phyloP scores from a whole-genome alignment of 2,113 vertebrate genomes.

The Lampris incognitus region DNA sequence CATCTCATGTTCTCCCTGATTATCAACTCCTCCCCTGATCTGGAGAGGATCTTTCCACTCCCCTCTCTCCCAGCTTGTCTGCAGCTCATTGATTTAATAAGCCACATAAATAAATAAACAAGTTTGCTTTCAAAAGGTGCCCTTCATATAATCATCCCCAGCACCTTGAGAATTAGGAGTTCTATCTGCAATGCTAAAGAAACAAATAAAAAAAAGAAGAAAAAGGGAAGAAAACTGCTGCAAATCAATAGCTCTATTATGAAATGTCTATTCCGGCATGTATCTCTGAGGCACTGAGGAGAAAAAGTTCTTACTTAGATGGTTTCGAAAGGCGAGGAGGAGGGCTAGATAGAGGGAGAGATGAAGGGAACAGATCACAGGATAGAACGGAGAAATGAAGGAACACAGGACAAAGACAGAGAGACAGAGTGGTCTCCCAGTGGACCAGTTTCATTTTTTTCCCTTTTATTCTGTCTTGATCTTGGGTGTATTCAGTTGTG shows the following conservation, averaged over 20 bases:
- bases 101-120: conserved; percentile 48
- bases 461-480: conserved; percentile 39
- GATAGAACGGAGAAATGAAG: conserved; percentile 23
- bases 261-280: conserved; percentile 63
- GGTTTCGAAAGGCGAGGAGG: background rate
- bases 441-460: conserved; percentile 42
- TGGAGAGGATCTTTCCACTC: background rate
- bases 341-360: conserved; percentile 14
- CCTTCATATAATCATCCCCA: conserved; percentile 46
- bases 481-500: conserved; percentile 20
- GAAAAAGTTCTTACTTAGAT: conserved; percentile 38
- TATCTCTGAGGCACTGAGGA: conserved; percentile 18
- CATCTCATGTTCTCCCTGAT: background rate
- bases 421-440: conserved; percentile 25
- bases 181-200: conserved; percentile 37
- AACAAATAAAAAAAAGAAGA: conserved; percentile 17
- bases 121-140: conserved; percentile 3
- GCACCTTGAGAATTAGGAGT: conserved; percentile 57
- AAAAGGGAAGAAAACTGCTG: conserved; percentile 20
- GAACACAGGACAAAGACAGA: conserved; percentile 17
- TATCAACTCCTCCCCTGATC: background rate
- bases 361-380: conserved; percentile 40
- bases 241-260: conserved; percentile 68
- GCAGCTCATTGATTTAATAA: conserved; percentile 33
- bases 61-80: background rate